These are phyloP conservation scores for Sesia apiformis DNA, from an alignment of 2,888 invertebrate genomes.

Conservation along the genomic window DNA sequence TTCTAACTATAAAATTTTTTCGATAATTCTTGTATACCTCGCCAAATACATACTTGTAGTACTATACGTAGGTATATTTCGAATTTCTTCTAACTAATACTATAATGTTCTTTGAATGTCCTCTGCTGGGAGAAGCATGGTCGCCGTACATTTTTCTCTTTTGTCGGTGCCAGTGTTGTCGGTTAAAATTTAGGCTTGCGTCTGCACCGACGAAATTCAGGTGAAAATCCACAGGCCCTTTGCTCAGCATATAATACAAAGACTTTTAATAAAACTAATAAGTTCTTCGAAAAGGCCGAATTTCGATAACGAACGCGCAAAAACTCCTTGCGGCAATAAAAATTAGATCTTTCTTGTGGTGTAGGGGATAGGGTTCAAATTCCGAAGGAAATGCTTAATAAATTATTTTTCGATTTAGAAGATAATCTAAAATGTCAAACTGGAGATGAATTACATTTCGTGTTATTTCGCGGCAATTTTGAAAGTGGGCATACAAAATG, in stretches of 20 bases:
- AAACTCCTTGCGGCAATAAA: neutral
- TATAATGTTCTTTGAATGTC: too few relatives aligned
- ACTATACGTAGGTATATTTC: too few relatives aligned
- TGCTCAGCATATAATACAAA: neutral
- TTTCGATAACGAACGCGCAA: neutral
- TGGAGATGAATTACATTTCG: constrained; percentile 3
- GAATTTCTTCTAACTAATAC: too few relatives aligned
- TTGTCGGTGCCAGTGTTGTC: too few relatives aligned
- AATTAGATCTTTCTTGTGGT: neutral
- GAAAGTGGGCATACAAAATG: neutral
- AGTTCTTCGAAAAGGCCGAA: neutral
- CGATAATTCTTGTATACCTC: too few relatives aligned
- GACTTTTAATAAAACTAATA: neutral
- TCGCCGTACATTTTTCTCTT: too few relatives aligned
- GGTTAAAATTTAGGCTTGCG: neutral
- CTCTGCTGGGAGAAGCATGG: too few relatives aligned
- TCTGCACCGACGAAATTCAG: neutral
- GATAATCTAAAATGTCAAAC: constrained; percentile 3
- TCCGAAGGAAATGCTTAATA: neutral
- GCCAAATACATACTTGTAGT: too few relatives aligned
- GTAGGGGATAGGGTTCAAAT: neutral
- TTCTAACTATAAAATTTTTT: too few relatives aligned
- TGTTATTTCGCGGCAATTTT: neutral
- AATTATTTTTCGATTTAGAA: neutral
- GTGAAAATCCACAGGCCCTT: neutral